Evolutionary conservation across 2,888 invertebrate species (phyloP).

Genomic region (Macrophya alboannulata): DNA sequence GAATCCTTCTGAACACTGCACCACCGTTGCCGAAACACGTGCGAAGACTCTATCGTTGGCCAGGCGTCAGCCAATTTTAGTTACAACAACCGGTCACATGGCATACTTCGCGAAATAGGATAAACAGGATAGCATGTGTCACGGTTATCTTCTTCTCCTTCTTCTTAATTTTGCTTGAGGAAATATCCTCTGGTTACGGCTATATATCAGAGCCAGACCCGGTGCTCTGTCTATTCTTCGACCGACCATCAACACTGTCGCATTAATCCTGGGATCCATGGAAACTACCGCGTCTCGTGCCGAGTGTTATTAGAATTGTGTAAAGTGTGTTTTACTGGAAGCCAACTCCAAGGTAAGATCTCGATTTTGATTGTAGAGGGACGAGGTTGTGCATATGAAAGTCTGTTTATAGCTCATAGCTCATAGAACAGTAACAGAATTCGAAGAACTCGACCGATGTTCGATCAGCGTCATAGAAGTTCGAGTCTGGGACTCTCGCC

Average conservation of each 20-base stretch:
- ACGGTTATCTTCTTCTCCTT: not conserved
- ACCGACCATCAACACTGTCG: not conserved
- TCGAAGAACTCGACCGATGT: not conserved
- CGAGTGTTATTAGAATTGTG: not conserved
- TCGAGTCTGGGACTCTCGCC: not conserved
- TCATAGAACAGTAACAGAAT: too few species aligned
- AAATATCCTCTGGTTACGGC: too few species aligned
- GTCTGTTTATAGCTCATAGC: not conserved
- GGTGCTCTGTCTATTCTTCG: not conserved
- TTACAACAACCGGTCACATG: not conserved
- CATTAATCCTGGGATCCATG: not conserved
- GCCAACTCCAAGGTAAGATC: not conserved
- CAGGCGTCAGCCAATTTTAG: not conserved
- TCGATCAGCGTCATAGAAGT: not conserved
- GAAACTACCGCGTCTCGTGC: not conserved
- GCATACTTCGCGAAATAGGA: not conserved
- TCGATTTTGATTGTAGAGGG: not conserved
- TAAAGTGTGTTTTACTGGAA: not conserved
- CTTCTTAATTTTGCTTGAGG: not conserved
- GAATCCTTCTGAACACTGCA: not conserved
- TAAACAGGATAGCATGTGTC: not conserved
- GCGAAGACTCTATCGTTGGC: not conserved
- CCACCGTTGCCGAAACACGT: not conserved
- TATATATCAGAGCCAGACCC: not conserved
- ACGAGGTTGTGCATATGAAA: not conserved